These are phyloP conservation scores for Haliclona indistincta DNA, from an alignment of 37 sponge, comb jelly and placozoan species.

Conservation along the genomic window DNA sequence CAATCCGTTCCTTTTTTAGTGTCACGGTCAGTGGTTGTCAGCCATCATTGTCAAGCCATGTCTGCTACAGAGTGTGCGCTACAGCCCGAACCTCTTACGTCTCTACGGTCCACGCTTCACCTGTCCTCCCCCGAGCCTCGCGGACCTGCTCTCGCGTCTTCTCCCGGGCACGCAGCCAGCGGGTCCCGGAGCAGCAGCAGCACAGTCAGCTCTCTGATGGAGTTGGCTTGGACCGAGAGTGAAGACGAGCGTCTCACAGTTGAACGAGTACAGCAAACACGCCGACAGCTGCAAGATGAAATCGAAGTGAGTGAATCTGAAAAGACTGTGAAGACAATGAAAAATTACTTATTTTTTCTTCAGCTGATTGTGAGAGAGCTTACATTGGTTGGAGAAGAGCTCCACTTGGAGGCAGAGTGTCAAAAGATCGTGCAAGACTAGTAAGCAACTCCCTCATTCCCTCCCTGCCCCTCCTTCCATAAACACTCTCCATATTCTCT, in stretches of 20 bases:
- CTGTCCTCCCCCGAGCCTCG: too few relatives aligned
- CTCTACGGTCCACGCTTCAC: background rate
- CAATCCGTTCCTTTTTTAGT: too few relatives aligned
- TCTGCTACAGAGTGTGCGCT: background rate
- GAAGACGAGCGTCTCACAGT: constrained; percentile 28
- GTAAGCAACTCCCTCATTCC: constrained; percentile 7
- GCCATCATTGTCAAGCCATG: too few relatives aligned
- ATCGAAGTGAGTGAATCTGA: constrained; percentile 53
- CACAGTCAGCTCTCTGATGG: background rate
- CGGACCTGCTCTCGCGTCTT: too few relatives aligned
- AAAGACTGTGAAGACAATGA: background rate
- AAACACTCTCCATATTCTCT: too few relatives aligned
- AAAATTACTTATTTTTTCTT: background rate
- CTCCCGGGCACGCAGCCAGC: too few relatives aligned
- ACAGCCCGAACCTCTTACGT: constrained; percentile 1
- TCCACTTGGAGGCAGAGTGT: constrained; percentile 41
- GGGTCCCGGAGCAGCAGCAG: background rate
- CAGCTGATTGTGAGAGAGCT: constrained; percentile 45
- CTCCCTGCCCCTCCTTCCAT: too few relatives aligned
- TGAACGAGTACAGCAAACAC: constrained; percentile 21
- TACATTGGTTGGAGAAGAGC: constrained; percentile 49
- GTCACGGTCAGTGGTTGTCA: too few relatives aligned
- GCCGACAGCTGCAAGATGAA: constrained; percentile 40
- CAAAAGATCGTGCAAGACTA: constrained; percentile 46
- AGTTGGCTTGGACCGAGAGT: background rate